phyloP scores from a whole-genome alignment of 2,797 vertebrate genomes.

The Meda fulgida region DNA sequence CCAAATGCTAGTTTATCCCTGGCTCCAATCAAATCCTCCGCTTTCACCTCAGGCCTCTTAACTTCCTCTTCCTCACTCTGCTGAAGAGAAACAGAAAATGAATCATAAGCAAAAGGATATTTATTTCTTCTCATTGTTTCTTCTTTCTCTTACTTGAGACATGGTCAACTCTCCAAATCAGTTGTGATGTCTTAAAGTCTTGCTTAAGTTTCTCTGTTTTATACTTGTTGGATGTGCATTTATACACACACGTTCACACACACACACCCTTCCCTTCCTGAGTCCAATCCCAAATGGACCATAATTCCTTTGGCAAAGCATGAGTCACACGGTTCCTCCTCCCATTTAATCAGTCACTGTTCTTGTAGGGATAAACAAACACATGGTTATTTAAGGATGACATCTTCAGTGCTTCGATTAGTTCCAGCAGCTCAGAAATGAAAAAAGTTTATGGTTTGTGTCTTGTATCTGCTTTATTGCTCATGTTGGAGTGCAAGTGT shows the following conservation, averaged over 20 bases:
- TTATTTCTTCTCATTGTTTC: background rate
- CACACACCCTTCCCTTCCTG: slow-evolving; percentile 35
- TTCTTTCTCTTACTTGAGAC: slow-evolving; percentile 73
- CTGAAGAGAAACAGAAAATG: slow-evolving; percentile 11
- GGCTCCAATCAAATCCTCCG: slow-evolving; percentile 88
- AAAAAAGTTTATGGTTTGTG: slow-evolving; percentile 15
- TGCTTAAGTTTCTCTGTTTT: slow-evolving; percentile 35
- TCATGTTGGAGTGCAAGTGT: background rate
- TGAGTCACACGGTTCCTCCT: slow-evolving; percentile 71
- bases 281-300: slow-evolving; percentile 57
- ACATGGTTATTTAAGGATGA: slow-evolving; percentile 59
- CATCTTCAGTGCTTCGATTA: slow-evolving; percentile 38
- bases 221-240: background rate
- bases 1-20: slow-evolving; percentile 79
- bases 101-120: background rate
- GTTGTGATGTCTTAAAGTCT: slow-evolving; percentile 9
- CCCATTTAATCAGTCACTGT: slow-evolving; percentile 59
- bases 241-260: background rate
- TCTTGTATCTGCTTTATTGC: slow-evolving; percentile 8
- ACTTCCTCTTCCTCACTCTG: slow-evolving; percentile 71
- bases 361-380: slow-evolving; percentile 34
- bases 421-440: slow-evolving; percentile 21
- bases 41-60: slow-evolving; percentile 88
- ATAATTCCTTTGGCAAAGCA: slow-evolving; percentile 66
- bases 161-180: slow-evolving; percentile 62